Evolutionary conservation across 2,113 vertebrate genomes (phyloP).

Genomic region (Pandion haliaetus): DNA sequence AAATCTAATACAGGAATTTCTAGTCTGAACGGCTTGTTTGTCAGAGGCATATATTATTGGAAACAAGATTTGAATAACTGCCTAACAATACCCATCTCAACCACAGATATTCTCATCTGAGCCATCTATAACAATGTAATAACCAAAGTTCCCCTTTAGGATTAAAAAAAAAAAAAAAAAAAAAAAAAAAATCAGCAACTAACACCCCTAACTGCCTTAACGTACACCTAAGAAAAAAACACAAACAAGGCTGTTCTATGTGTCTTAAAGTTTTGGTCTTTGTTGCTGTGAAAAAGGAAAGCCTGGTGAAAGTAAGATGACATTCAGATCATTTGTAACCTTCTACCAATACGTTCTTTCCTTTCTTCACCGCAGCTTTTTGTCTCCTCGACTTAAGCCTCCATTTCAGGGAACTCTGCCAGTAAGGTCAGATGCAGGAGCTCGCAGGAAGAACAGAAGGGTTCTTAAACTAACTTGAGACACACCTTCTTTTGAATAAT

Average conservation of each 20-base stretch:
- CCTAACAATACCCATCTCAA: background rate
- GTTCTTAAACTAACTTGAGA: background rate
- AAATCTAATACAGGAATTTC: background rate
- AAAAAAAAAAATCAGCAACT: no score
- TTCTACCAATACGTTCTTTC: background rate
- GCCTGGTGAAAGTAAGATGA: background rate
- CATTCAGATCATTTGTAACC: background rate
- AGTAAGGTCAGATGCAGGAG: background rate
- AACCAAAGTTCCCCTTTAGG: background rate
- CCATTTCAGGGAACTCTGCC: background rate
- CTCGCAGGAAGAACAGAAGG: accelerated
- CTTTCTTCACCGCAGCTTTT: background rate
- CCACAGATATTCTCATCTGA: conserved; percentile 8
- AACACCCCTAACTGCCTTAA: background rate
- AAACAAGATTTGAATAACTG: background rate
- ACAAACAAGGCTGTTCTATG: background rate
- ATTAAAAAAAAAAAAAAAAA: no score
- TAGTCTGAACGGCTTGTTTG: background rate
- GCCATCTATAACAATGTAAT: background rate
- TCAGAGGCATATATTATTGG: background rate
- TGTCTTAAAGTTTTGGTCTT: background rate
- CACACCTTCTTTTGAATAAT: background rate
- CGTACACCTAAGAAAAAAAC: background rate
- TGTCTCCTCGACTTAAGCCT: background rate
- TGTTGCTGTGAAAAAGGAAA: background rate